Evolutionary conservation across 2,888 invertebrate genomes (phyloP), one percentile per base, ranked within the genome.

Genomic region (Oscheius sp.): DNA sequence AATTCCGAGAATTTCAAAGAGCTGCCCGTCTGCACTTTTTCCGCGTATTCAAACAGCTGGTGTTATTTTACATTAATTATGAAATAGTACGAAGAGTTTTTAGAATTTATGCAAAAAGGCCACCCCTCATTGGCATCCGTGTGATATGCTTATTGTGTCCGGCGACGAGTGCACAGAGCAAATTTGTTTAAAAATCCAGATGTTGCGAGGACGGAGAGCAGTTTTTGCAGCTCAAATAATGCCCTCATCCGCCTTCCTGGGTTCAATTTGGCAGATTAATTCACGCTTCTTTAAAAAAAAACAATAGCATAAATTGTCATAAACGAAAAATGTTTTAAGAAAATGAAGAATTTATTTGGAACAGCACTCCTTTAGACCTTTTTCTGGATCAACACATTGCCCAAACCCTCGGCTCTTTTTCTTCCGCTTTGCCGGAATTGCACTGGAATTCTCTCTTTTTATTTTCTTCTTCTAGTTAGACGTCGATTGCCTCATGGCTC

Each of bases 181-280:
- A 61, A 61, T 61, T 61, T 61, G 61, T 61, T 43, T 43, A 61
- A 61, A 61, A 61, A 61, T 61, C 61, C 61, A 61, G 61, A 61
- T 61, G 61, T 61, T 61, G 61, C 61, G 61, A 61, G 61, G 45
- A n/a, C 43, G 21, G 43, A 61, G 61, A 35, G 61, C 61, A 61
- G 61, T 61, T 61, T 61, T 61, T 61, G 41, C 29, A 41, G 12
- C 61, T 61, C 61, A 61, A 61, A 61, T 61, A 61, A 41, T 58
- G 58, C 58, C n/a, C 58, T 58, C 29, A 58, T 61, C 61, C 43
- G 43, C n/a, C 43, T 61, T 61, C 61, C 61, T 61, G 43, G 61
- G 61, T 61, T 61, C 61, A 61, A 61, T 43, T 18, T n/a, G 25
- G 6, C 41, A 25, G 55, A 6, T 13, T 23, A 55, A 55, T 55